A percentile compares a stretch with the other conserved stretches of the same genome.
These are phyloP conservation scores for Syngnathus floridae DNA, from an alignment of 2,113 vertebrate species.

Conservation along the genomic window DNA sequence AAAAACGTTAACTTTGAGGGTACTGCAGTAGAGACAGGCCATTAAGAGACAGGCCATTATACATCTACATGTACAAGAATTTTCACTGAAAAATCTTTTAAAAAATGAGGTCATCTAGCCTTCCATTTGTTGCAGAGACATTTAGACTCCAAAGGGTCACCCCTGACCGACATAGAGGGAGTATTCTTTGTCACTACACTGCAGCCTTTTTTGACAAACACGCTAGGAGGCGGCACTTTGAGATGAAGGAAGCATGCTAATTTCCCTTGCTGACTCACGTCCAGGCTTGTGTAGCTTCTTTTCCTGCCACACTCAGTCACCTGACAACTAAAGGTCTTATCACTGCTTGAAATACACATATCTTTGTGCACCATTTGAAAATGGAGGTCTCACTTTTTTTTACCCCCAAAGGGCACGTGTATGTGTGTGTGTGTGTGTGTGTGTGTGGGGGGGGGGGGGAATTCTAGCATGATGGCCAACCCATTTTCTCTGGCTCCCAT, in stretches of 20 bases:
- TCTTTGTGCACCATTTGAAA: neutral
- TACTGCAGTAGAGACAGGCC: neutral
- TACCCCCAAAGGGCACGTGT: neutral
- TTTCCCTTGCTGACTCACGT: conserved; percentile 25
- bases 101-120: neutral
- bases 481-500: neutral
- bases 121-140: conserved; percentile 5
- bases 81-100: neutral
- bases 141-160: conserved; percentile 8
- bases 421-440: neutral
- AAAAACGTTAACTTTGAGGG: neutral
- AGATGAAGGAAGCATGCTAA: conserved; percentile 6
- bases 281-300: conserved; percentile 29
- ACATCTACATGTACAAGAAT: neutral
- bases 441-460: neutral
- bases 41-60: neutral
- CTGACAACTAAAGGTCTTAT: neutral
- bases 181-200: conserved; percentile 4
- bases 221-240: neutral
- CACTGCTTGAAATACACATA: neutral
- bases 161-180: neutral
- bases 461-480: neutral
- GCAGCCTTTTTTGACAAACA: conserved; percentile 35
- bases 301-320: neutral
- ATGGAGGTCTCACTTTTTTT: neutral